Evolutionary conservation across 2,888 invertebrate species (phyloP), one percentile per base, ranked within the genome.

Genomic region (Idaea dimidiata): DNA sequence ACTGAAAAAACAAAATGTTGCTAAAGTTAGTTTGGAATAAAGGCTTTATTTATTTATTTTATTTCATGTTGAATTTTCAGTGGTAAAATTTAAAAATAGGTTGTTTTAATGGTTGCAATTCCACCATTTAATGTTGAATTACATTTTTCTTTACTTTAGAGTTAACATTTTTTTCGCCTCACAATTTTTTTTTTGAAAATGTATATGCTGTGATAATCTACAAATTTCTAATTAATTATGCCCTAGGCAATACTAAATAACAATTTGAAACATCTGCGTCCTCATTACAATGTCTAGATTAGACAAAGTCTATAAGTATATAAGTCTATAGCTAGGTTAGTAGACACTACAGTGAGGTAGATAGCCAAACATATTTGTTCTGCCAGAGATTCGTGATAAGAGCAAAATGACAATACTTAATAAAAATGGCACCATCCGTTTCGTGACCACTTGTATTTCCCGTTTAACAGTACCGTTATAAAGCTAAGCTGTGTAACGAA

Each of bases 401-500:
- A 74, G 72, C 73, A 74, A 82, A 80, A 81, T 74, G 75, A 76
- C 77, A 79, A 77, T n/a, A n/a, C n/a, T n/a, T 77, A 72, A 81
- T 76, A 75, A 84, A 82, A 85, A 82, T 78, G 80, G 67, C 80
- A 78, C 75, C 81, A 79, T 83, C 83, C 83, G 81, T 82, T 81
- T 77, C 81, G 80, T 84, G 82, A 81, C 79, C 76, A 76, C 73
- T 65, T 72, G 70, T 77, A 80, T 84, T 82, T 86, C 83, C 85
- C 82, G 83, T 83, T 86, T 82, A 68, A 71, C 71, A 76, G 78
- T 80, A 82, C 81, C 76, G 81, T 79, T 81, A 77, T 73, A 78
- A 76, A 77, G 79, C 82, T 82, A 83, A 79, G 78, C 75, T 79
- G 73, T 79, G 73, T 74, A 73, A 70, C 72, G 76, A 82, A 82